These are phyloP conservation scores for Boleophthalmus pectinirostris DNA, from an alignment of 2,113 vertebrate species.

Conservation along the genomic window DNA sequence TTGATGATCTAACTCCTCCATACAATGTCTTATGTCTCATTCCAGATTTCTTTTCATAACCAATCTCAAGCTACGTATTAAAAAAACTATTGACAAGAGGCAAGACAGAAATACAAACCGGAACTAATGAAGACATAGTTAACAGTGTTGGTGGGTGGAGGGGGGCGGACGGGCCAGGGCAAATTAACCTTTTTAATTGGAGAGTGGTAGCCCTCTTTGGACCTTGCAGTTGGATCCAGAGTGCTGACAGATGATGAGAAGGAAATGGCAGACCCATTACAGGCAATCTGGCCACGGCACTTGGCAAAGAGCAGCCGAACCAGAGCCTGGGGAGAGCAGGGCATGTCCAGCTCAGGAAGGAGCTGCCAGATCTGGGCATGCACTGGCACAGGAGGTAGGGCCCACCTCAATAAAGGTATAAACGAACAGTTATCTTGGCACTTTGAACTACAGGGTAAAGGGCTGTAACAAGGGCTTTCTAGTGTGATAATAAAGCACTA, in stretches of 20 bases:
- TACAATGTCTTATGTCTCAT: not conserved
- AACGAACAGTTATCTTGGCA: constrained; percentile 64
- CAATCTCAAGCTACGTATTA: not conserved
- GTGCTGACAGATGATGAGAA: constrained; percentile 77
- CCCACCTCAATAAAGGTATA: constrained; percentile 66
- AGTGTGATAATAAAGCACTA: constrained; percentile 62
- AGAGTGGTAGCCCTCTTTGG: constrained; percentile 70
- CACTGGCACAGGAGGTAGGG: constrained; percentile 50
- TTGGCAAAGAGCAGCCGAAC: constrained; percentile 68
- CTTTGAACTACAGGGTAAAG: constrained; percentile 66
- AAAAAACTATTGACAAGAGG: constrained; percentile 11
- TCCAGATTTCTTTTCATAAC: not conserved
- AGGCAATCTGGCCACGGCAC: constrained; percentile 68
- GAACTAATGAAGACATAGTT: constrained; percentile 64
- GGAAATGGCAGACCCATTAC: constrained; percentile 74
- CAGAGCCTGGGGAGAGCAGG: constrained; percentile 70
- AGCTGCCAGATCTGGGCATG: constrained; percentile 58
- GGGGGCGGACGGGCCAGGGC: constrained; percentile 26
- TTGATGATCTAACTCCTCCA: too few relatives aligned
- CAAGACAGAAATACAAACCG: constrained; percentile 41
- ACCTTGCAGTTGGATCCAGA: constrained; percentile 69
- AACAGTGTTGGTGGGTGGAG: constrained; percentile 9
- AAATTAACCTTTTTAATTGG: constrained; percentile 78
- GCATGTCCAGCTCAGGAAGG: constrained; percentile 67
- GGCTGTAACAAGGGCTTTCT: constrained; percentile 55